A percentile compares a stretch with the other conserved stretches of the same genome.
Conservation (phyloP, 1,140 invertebrate genomes). For the Drosophila varians region DNA sequence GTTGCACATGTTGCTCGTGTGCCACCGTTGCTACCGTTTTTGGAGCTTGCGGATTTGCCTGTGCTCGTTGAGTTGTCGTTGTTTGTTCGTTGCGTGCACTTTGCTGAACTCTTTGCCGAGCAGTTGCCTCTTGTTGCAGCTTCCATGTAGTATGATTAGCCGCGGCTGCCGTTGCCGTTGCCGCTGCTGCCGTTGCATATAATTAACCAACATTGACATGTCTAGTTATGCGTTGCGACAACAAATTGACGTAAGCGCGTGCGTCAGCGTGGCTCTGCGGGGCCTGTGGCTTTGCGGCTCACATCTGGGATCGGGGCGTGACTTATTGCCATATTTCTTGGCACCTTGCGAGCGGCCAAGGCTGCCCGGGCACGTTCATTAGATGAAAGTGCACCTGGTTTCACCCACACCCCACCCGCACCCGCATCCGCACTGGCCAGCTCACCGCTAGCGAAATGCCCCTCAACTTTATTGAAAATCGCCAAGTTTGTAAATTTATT, state of each 20-base stretch:
- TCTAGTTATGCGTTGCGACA: constrained; percentile 68
- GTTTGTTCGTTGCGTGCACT: constrained; percentile 62
- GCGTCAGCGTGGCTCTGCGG: constrained; percentile 43
- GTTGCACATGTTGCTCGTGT: constrained; percentile 43
- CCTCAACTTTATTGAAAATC: constrained; percentile 3
- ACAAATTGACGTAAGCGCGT: constrained; percentile 75
- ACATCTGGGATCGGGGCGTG: constrained; percentile 48
- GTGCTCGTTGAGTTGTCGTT: constrained; percentile 46
- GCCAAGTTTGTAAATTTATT: neutral
- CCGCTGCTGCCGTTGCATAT: constrained; percentile 46
- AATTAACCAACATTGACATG: constrained; percentile 78
- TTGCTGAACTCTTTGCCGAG: constrained; percentile 58
- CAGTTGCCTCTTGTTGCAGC: constrained; percentile 26
- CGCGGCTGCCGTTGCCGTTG: constrained; percentile 29
- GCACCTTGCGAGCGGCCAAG: constrained; percentile 44
- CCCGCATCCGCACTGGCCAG: neutral
- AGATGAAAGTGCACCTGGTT: constrained; percentile 56
- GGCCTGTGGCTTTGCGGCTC: constrained; percentile 1
- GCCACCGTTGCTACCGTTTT: constrained; percentile 62
- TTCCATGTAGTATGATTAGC: constrained; percentile 4
- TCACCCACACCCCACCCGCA: constrained; percentile 33
- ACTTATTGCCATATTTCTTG: constrained; percentile 43
- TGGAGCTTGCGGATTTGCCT: constrained; percentile 54
- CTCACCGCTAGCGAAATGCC: neutral
- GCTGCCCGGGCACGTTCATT: constrained; percentile 52